Base-by-base conservation (phyloP, 2,797 vertebrate species). In the Thalassophryne amazonica region DNA sequence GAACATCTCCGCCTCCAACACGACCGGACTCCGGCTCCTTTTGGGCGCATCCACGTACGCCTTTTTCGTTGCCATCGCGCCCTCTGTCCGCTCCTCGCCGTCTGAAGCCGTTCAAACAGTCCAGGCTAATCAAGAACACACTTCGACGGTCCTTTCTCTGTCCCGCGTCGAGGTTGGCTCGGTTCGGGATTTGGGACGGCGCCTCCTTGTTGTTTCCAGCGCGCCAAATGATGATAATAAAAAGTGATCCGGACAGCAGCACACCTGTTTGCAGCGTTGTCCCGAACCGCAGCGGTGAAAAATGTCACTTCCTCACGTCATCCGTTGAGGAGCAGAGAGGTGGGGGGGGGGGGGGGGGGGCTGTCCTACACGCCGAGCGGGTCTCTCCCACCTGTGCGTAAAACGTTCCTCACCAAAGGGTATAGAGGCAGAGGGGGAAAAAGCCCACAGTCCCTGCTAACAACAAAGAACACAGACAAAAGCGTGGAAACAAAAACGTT, bases 1-100 rank as follows among this genome's bases (percentile, higher is more conserved):
- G 87, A 94, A 95, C 94, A 97, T 95, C 91, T 96, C 95, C 76
- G 93, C 92, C 85, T 95, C 95, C 85, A 94, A 83, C 87, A 93
- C 93, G 66, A 90, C 87, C 63, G 90, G 90, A 87, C 91, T 92
- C 73, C 90, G 85, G 82, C 87, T 91, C 78, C 89, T 84, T 78
- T 90, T 91, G 69, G 84, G 84, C 76, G 87, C 84, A 85, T 92
- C 91, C 85, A 83, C 79, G 88, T 88, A 91, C 83, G 87, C 76
- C 84, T 90, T 92, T 78, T 89, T 92, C 81, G 85, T 90, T 88
- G 90, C 87, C 90, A 91, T 89, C 64, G 49, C 83, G 80, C 86
- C 48, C 76, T 47, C 70, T 60, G 46, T 61, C 50, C 39, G 48
- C 67, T 51, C 66, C 43, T 46, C 50, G 46, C 30, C 22, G 42